Evolutionary conservation across 1,140 invertebrate genomes (phyloP), one percentile per base, ranked within the genome.

Genomic region (Holotrichia oblita): DNA sequence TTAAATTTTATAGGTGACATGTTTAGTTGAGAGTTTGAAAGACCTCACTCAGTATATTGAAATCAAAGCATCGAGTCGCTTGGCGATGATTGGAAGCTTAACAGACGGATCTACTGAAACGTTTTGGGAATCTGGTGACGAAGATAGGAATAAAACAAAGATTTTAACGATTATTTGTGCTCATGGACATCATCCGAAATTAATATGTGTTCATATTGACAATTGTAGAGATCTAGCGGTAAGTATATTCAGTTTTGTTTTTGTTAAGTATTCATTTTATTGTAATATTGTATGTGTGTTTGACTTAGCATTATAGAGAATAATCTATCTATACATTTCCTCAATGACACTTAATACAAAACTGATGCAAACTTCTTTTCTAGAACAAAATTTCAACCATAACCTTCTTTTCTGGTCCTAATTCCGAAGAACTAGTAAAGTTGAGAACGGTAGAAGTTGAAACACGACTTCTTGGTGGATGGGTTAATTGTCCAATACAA

Each of bases 121-220:
- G 0, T 99, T 99, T 87, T 99, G 98, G 98, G 98, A 99, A 88
- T 98, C 97, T 79, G 97, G 97, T 3, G 98, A 99, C 83, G 98
- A 99, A 85, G 97, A 99, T 87, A 88, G 94, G 76, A 97, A 97
- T 85, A 97, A 97, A 87, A 93, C 94, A 0, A 98, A 99, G 85
- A 90, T 88, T 88, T 85, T 90, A 17, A 88, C 89, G 40, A 80
- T 91, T 17, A 79, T 87, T 3, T 92, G 89, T 77, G 86, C 87
- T 0, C 85, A 90, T 42, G 90, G 90, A 64, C 89, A 91, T 59
- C 89, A 90, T 80, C 93, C 93, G 0, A 89, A 89, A 64, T 90
- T 94, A 77, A 85, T 97, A 3, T 95, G 95, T 81, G 90, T 98
- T 34, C 96, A 99, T 83, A 93, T 99, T 77, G 97, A 99, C 85